Evolutionary conservation across 2,797 vertebrate species (phyloP), one percentile per base, ranked within the genome.

Genomic region (Sitta carolinensis): DNA sequence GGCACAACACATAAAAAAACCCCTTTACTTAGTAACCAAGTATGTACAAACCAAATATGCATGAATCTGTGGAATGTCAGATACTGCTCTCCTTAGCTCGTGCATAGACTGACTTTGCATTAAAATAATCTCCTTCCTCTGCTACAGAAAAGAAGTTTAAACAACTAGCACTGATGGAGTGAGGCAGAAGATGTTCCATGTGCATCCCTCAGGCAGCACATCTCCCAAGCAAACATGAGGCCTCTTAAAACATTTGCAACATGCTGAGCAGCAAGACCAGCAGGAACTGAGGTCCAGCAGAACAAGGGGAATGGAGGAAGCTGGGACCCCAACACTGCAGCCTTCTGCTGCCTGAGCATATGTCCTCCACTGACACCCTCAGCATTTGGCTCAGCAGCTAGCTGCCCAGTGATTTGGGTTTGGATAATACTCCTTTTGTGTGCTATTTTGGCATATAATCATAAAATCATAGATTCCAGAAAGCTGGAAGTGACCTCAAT

Each of bases 21-120:
- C 36, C 57, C 42, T 5, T 12, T 69, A 40, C 23, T 57, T 62
- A 55, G 32, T 50, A 76, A 40, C 16, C 10, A 75, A 43, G 11
- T 21, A 17, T 3, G 1, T 8, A 27, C 26, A 6, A 30, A 40
- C 7, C 10, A 76, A 34, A 7, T 22, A 10, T 6, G 4, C 7
- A 47, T 16, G 10, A 43, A 48, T 18, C 13, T 69, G 29, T 67
- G 22, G 36, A 88, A 88, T 32, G 12, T 4, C 45, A 64, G 17
- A 27, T 38, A 9, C 13, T 68, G 16, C 34, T 89, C n/a, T 36
- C 23, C 30, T 66, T 43, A 55, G 8, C 16, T 89, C 11, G 38
- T 63, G 23, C 43, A 45, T 42, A 34, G 16, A 32, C 11, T 88
- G 45, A 72, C 8, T 81, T 85, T 50, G 21, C 40, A 40, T 17